Conservation (phyloP, 2,113 vertebrate species). For the Murina feae region DNA sequence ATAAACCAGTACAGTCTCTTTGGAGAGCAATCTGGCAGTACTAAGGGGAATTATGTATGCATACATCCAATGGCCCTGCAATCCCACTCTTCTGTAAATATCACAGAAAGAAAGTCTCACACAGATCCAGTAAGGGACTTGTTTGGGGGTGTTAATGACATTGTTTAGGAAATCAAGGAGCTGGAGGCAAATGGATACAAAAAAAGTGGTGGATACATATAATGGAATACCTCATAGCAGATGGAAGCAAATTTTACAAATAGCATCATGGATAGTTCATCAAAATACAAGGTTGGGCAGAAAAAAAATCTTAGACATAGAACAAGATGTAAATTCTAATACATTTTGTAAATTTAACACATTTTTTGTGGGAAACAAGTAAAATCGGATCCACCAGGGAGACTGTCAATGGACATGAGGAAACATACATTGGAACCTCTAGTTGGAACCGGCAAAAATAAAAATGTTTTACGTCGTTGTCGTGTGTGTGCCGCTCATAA, state of each 20-base stretch:
- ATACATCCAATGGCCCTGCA: not conserved
- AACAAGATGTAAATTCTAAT: not conserved
- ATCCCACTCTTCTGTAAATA: not conserved
- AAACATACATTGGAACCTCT: too few relatives aligned
- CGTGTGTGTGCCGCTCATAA: too few relatives aligned
- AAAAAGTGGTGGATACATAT: not conserved
- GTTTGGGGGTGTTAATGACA: not conserved
- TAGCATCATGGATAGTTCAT: not conserved
- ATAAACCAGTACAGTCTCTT: not conserved
- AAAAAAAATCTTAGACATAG: not conserved
- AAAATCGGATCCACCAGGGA: too few relatives aligned
- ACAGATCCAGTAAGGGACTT: not conserved
- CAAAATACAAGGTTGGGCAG: not conserved
- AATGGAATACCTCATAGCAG: not conserved
- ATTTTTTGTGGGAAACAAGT: too few relatives aligned
- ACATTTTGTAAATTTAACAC: not conserved
- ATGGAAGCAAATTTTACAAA: not conserved
- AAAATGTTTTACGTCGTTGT: too few relatives aligned
- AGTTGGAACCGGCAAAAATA: too few relatives aligned
- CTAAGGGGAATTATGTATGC: not conserved
- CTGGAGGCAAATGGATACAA: not conserved
- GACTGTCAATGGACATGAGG: too few relatives aligned
- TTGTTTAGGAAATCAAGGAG: not conserved
- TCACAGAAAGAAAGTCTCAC: not conserved
- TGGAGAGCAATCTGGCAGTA: not conserved